Evolutionary conservation across 2,888 invertebrate species (phyloP).

Genomic region (Amiota mariae): DNA sequence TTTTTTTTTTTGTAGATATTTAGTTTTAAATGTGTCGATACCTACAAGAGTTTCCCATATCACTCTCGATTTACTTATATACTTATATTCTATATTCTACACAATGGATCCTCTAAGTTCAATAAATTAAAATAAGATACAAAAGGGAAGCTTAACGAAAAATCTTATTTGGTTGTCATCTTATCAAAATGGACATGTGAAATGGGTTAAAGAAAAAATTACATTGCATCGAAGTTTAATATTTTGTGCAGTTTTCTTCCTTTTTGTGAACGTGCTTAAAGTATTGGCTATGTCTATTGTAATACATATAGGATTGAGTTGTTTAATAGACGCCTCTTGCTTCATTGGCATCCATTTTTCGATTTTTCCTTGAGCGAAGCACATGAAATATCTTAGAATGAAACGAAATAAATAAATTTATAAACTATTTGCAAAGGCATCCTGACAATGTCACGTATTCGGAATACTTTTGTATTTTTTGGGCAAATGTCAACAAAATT

Average conservation of each 20-base stretch:
- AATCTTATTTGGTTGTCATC: no score
- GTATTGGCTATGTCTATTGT: slow-evolving; percentile 33
- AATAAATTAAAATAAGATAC: no score
- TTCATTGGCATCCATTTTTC: no score
- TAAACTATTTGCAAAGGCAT: slow-evolving; percentile 6
- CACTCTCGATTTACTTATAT: no score
- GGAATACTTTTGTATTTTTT: not conserved
- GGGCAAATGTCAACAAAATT: slow-evolving; percentile 19
- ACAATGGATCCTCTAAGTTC: no score
- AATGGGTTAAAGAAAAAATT: slow-evolving; percentile 31
- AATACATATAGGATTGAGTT: slow-evolving; percentile 22
- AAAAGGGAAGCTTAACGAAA: no score
- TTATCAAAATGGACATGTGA: slow-evolving; percentile 29
- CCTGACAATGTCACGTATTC: slow-evolving; percentile 34
- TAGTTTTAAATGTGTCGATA: no score
- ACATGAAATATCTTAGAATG: slow-evolving; percentile 1
- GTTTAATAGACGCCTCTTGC: slow-evolving; percentile 7
- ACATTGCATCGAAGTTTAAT: slow-evolving; percentile 5
- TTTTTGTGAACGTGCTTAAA: slow-evolving; percentile 36
- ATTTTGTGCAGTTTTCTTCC: not conserved
- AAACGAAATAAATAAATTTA: not conserved
- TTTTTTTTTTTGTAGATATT: no score
- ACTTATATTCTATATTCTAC: no score
- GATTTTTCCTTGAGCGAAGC: not conserved
- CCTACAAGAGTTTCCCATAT: no score